A percentile compares a stretch with the other conserved stretches of the same genome.
Conservation (phyloP, 2,113 vertebrate genomes). For the Nothoprocta perdicaria region DNA sequence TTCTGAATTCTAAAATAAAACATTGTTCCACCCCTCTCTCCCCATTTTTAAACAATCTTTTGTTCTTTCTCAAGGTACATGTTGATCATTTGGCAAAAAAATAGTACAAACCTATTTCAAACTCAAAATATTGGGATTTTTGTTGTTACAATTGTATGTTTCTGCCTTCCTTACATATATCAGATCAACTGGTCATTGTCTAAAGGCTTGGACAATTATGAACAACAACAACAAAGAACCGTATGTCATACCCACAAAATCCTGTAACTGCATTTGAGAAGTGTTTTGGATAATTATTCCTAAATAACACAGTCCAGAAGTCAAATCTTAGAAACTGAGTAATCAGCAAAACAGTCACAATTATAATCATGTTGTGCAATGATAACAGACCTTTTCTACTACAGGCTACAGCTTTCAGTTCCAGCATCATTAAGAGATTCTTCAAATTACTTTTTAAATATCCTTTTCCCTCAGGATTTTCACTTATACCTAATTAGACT, state of each 20-base stretch:
- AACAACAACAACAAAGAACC: neutral
- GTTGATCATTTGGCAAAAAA: neutral
- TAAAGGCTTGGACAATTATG: neutral
- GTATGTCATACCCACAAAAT: neutral
- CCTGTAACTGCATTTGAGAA: conserved; percentile 9
- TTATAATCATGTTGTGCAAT: conserved; percentile 36
- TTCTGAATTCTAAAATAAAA: neutral
- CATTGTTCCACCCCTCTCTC: neutral
- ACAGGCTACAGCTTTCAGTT: conserved; percentile 65
- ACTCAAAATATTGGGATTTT: neutral
- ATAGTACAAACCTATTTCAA: neutral
- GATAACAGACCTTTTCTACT: conserved; percentile 47
- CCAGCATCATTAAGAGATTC: conserved; percentile 82
- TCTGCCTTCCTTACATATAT: neutral
- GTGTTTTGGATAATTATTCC: conserved; percentile 7
- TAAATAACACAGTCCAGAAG: conserved; percentile 21
- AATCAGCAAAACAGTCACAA: conserved; percentile 11
- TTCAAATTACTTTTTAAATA: conserved; percentile 84
- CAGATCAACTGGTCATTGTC: neutral
- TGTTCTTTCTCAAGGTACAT: neutral
- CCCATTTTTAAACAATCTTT: neutral
- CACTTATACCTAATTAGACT: conserved; percentile 85
- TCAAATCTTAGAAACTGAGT: conserved; percentile 13
- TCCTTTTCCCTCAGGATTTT: conserved; percentile 80
- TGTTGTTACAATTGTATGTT: neutral